Evolutionary conservation across 2,888 invertebrate species (phyloP).

Genomic region (Anoncus sp.): DNA sequence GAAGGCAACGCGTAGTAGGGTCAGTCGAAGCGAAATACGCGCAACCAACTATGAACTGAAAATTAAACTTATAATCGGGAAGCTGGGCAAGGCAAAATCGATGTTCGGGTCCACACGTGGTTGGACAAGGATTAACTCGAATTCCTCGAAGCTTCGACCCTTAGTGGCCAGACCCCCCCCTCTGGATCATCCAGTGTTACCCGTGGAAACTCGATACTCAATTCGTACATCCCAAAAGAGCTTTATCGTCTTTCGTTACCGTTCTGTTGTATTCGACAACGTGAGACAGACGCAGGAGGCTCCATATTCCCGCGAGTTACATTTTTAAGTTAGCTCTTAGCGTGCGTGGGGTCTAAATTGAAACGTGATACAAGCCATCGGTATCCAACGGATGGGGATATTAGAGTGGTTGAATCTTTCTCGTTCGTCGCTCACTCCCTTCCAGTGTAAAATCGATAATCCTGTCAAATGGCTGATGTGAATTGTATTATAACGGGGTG

Average conservation of each 20-base stretch:
- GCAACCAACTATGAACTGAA: background rate
- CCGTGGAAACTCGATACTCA: constrained; percentile 62
- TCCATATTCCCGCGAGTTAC: constrained; percentile 55
- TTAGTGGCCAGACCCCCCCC: constrained; percentile 4
- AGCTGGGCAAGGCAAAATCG: background rate
- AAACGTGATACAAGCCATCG: constrained; percentile 51
- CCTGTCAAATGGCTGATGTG: constrained; percentile 50
- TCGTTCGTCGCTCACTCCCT: constrained; percentile 39
- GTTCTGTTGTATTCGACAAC: constrained; percentile 23
- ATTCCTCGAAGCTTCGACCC: constrained; percentile 40
- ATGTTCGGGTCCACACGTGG: background rate
- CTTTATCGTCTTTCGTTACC: constrained; percentile 47
- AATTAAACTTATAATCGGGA: constrained; percentile 15
- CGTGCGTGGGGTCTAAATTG: constrained; percentile 56
- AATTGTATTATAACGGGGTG: constrained; percentile 51
- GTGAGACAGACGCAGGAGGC: background rate
- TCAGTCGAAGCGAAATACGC: background rate
- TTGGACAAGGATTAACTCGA: constrained; percentile 29
- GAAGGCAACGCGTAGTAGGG: background rate
- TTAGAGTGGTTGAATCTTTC: constrained; percentile 45
- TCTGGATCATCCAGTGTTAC: constrained; percentile 30
- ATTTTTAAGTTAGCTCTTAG: constrained; percentile 65
- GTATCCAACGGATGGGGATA: constrained; percentile 36
- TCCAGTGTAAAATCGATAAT: constrained; percentile 51
- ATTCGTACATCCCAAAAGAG: constrained; percentile 44